Percentiles rank a stretch among this genome's conserved stretches.
phyloP scores from a whole-genome alignment of 2,113 vertebrate genomes.

The Clarias magur region DNA sequence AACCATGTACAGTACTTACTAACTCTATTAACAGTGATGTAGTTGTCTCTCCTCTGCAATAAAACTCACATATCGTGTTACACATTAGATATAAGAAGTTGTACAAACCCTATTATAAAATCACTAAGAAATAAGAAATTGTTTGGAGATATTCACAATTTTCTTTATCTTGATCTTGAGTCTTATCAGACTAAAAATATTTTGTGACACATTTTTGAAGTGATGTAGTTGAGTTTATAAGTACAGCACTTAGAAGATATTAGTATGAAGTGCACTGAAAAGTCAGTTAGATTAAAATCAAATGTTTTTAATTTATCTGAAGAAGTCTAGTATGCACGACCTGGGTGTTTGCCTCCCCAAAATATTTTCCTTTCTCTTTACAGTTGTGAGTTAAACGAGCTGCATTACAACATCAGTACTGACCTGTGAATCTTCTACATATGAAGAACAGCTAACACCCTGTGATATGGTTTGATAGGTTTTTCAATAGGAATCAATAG shows the following conservation, averaged over 20 bases:
- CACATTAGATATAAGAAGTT: not conserved
- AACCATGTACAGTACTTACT: no score
- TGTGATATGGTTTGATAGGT: not conserved
- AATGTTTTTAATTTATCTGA: not conserved
- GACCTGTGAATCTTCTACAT: not conserved
- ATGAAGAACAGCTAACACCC: not conserved
- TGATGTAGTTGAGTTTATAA: not conserved
- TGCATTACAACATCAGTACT: not conserved
- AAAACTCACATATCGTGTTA: not conserved
- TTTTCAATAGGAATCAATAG: not conserved
- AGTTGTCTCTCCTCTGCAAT: not conserved
- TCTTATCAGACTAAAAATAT: not conserved
- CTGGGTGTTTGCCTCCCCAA: not conserved
- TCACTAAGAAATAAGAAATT: not conserved
- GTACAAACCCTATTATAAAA: not conserved
- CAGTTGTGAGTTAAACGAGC: constrained; percentile 4
- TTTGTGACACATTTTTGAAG: not conserved
- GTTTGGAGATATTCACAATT: not conserved
- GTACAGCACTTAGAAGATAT: not conserved
- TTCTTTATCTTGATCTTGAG: not conserved
- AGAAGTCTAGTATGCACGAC: not conserved
- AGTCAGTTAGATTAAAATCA: not conserved
- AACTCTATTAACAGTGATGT: not conserved
- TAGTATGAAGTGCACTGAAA: not conserved
- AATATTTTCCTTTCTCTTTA: constrained; percentile 10